Evolutionary conservation across 2,888 invertebrate genomes (phyloP), one percentile per base, ranked within the genome.

Genomic region (Sarcophaga variegata): DNA sequence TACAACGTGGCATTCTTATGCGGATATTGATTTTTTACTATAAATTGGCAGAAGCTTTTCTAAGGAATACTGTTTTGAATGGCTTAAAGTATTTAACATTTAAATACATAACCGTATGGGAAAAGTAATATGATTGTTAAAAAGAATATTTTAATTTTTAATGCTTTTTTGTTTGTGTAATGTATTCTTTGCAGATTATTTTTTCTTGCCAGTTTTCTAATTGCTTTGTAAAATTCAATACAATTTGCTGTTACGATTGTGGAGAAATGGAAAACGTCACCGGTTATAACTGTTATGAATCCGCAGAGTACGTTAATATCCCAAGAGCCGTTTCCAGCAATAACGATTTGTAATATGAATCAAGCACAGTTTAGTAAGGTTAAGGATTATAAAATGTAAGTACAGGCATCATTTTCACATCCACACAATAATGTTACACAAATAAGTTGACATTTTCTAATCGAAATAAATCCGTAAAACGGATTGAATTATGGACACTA

Each of bases 261-360:
- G 90, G 93, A 94, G 12, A 97, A 96, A 92, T 97, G 97, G 96
- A 94, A 95, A 17, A 94, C 94, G 3, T 95, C 95, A 2, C 97
- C 97, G 0, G 96, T 97, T 90, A 96, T 97, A 54, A 96, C 97
- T 78, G 96, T 91, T 12, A 95, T 96, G 83, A 97, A 96, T 89
- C 96, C 97, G 0, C 94, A 95, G 87, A 94, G 95, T 81, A 95
- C 96, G 83, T 94, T 95, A 0, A 94, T 97, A 2, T 94, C 94
- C 17, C 93, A 95, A 60, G 95, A 97, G 81, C 97, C 97, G 0
- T 97, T 97, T 92, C 97, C 97, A 0, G 96, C 97, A 0, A 94
- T 97, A 10, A 97, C 97, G 0, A 95, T 97, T 85, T 97, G 97
- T 92, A 97, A 97, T 91, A 96, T 97, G 94, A 97, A 97, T 92